phyloP scores from a whole-genome alignment of 2,113 vertebrate species.

The Zapornia atra region DNA sequence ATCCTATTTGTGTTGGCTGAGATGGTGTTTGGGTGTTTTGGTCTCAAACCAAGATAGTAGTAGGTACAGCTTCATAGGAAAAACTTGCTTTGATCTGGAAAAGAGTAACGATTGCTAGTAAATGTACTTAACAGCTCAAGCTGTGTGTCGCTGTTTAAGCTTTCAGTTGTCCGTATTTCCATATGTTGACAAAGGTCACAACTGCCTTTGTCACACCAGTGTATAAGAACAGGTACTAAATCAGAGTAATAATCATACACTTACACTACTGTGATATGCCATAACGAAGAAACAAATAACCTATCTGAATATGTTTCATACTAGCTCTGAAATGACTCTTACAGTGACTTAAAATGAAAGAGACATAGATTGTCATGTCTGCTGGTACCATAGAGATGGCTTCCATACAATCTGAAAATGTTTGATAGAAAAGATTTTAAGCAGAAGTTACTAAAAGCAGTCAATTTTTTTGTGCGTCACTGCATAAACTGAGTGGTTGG shows the following conservation, averaged over 20 bases:
- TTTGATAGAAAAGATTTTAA: not conserved
- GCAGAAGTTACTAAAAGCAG: not conserved
- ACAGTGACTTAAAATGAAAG: not conserved
- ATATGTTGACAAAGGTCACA: not conserved
- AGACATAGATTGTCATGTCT: not conserved
- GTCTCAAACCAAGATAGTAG: not conserved
- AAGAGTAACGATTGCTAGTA: not conserved
- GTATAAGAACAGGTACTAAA: not conserved
- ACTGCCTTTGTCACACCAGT: not conserved
- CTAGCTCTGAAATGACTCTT: not conserved
- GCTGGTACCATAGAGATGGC: not conserved
- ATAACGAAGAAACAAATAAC: not conserved
- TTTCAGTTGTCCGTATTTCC: not conserved
- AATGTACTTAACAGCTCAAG: not conserved
- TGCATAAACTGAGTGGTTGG: not conserved
- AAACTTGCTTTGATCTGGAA: not conserved
- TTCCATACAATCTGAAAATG: not conserved
- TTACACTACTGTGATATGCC: not conserved
- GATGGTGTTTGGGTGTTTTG: not conserved
- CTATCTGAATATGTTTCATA: not conserved
- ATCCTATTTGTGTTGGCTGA: not conserved
- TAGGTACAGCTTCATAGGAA: not conserved
- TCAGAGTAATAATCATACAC: not conserved
- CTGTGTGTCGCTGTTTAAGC: not conserved
- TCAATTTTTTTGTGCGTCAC: not conserved